Base-by-base conservation (phyloP, 92 coral and sea anemone species). In the Palythoa caribaeorum region DNA sequence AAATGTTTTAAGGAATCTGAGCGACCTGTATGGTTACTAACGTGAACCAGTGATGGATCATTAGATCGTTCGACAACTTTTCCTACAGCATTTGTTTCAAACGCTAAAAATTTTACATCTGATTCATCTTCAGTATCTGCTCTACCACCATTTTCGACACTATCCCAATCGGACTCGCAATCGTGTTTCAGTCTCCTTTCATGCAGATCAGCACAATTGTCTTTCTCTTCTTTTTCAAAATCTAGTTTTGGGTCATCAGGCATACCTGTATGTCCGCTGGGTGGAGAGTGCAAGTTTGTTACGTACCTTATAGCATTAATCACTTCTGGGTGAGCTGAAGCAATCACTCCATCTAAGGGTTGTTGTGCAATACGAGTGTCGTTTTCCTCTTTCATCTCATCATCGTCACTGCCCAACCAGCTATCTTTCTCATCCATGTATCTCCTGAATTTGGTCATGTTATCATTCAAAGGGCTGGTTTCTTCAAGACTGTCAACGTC, bases 391-490 rank as follows among this genome's bases (percentile, higher is more conserved):
- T 77, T 57, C 35, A 14, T 76, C 12, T 90, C 91, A 57, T 91
- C 94, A 35, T 95, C 98, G 50, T 84, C 92, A 79, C 92, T 92
- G 88, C 98, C 93, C 21, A 95, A 87, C 96, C 96, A 95, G 28
- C 98, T 93, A 83, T 95, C 98, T 85, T 87, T 87, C n/a, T 91
- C 91, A 55, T 94, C 93, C 83, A 85, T 83, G 83, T 87, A 94
- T 63, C 72, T 66, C 9, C 80, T 69, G 39, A 68, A 68, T 57
- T 70, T 83, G 5, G 83, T 35, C 79, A 74, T 48, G 70, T 71
- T 84, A 39, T 69, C 78, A 54, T 84, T 84, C 50, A 84, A 17
- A 3, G 57, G 74, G 39, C 80, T 81, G 17, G 36, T 79, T 11
- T 80, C 88, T 20, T 83, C 90, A 35, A 89, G 51, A 74, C 88